Percentiles rank a stretch among this genome's conserved stretches.
Conservation (phyloP, 2,888 invertebrate species). For the Fragum sueziense region DNA sequence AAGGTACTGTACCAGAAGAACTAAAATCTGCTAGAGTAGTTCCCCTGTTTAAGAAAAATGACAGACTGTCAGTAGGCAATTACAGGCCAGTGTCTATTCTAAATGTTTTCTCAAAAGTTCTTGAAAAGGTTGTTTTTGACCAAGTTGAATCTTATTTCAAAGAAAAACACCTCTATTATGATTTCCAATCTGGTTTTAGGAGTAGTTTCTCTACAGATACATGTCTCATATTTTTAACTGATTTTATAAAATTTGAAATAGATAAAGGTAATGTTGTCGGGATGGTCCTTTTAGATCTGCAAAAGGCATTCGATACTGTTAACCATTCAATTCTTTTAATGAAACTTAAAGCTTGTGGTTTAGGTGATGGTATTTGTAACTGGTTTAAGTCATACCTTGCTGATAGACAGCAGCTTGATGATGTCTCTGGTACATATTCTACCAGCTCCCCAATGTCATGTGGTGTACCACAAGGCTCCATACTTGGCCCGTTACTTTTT, state of each 20-base stretch:
- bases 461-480: constrained; percentile 20
- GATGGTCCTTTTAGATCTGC: neutral
- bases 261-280: neutral
- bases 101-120: too few species aligned
- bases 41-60: neutral
- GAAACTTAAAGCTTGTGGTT: neutral
- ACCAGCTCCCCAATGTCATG: neutral
- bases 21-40: neutral
- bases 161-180: neutral
- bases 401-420: constrained; percentile 11
- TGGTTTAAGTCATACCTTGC: neutral
- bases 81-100: neutral
- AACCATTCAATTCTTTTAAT: neutral
- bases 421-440: constrained; percentile 5
- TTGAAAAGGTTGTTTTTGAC: too few species aligned
- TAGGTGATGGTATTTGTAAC: neutral
- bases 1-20: neutral
- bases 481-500: neutral
- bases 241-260: constrained; percentile 1
- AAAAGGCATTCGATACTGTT: constrained; percentile 3
- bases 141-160: neutral
- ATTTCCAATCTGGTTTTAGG: constrained; percentile 13
- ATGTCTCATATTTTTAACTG: neutral
- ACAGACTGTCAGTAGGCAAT: too few species aligned
- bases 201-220: neutral